Evolutionary conservation across 53 echinoderm and acorn worm genomes (phyloP).

Genomic region (Crossaster papposus): DNA sequence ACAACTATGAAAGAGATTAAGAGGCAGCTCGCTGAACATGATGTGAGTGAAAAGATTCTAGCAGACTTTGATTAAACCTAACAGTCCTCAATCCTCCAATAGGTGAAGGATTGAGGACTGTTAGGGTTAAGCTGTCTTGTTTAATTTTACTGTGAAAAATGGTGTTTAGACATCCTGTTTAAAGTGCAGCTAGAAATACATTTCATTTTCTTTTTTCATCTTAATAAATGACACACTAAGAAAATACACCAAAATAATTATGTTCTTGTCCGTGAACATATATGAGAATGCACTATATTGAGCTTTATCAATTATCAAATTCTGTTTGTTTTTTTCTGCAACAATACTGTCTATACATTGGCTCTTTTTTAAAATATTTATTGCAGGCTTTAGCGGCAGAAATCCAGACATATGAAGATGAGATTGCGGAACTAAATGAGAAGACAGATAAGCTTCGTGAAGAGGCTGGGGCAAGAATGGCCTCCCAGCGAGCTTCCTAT

Average conservation of each 20-base stretch:
- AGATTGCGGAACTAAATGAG: conserved; percentile 75
- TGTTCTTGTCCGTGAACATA: no score
- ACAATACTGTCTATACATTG: not conserved
- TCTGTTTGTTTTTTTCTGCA: not conserved
- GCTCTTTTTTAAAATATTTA: not conserved
- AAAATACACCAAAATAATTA: no score
- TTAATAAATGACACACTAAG: no score
- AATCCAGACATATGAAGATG: conserved; percentile 82
- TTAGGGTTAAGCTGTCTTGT: no score
- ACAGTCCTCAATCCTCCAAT: no score
- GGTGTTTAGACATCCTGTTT: no score
- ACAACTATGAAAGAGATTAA: conserved; percentile 70
- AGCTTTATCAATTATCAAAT: no score
- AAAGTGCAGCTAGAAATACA: no score
- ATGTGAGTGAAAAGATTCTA: conserved; percentile 48
- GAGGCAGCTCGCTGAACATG: conserved; percentile 75
- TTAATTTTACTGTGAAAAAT: no score
- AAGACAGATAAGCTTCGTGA: conserved; percentile 82
- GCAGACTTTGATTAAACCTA: not conserved
- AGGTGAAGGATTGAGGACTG: no score
- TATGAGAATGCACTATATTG: not conserved
- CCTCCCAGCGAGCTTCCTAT: conserved; percentile 66
- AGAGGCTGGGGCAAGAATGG: conserved; percentile 65
- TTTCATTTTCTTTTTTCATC: no score
- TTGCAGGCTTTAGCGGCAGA: conserved; percentile 82